phyloP scores from a whole-genome alignment of 37 sponge, comb jelly and placozoan species.

The Haliclona indistincta region DNA sequence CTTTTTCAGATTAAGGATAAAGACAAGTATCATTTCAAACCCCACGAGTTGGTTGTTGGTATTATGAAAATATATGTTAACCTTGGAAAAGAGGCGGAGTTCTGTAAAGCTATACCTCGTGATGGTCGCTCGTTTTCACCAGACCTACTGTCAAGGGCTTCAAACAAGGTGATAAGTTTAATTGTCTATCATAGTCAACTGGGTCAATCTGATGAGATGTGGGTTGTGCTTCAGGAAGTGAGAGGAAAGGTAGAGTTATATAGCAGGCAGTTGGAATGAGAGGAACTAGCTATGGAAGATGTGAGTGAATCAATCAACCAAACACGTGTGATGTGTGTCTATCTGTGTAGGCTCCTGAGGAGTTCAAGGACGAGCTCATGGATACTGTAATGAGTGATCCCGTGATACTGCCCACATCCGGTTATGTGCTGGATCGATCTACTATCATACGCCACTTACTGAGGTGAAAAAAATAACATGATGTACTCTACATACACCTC shows the following conservation, averaged over 20 bases:
- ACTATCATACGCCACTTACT: constrained; percentile 3
- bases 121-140: constrained; percentile 89
- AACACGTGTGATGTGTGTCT: too few relatives aligned
- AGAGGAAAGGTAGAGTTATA: constrained; percentile 36
- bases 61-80: constrained; percentile 82
- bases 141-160: constrained; percentile 71
- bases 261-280: constrained; percentile 20
- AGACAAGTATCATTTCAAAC: constrained; percentile 76
- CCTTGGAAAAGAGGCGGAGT: constrained; percentile 57
- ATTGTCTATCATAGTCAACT: too few relatives aligned
- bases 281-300: constrained; percentile 51
- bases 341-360: constrained; percentile 78
- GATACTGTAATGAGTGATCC: constrained; percentile 92
- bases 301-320: constrained; percentile 10
- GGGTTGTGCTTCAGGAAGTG: constrained; percentile 23
- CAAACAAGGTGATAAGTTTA: too few relatives aligned
- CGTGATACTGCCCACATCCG: constrained; percentile 84
- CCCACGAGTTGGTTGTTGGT: constrained; percentile 66
- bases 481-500: neutral
- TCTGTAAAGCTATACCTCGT: constrained; percentile 83
- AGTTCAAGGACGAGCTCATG: constrained; percentile 92
- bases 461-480: constrained; percentile 53
- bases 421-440: constrained; percentile 34
- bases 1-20: constrained; percentile 75
- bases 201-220: neutral